These are phyloP conservation scores for Scopus umbretta DNA, from an alignment of 2,113 vertebrate genomes.

Conservation along the genomic window DNA sequence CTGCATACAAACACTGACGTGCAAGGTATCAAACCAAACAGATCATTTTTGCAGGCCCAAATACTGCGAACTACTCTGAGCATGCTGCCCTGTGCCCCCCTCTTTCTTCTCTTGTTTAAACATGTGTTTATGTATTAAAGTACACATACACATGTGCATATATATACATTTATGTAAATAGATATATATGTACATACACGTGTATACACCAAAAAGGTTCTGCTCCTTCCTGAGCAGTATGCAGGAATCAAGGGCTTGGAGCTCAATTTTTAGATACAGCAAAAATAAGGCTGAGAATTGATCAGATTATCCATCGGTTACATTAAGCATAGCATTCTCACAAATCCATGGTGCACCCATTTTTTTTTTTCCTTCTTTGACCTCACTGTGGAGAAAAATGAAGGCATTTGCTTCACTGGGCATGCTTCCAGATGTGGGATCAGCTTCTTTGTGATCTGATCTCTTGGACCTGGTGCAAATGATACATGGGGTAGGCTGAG, in stretches of 20 bases:
- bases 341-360: neutral
- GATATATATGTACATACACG: neutral
- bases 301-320: neutral
- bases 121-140: fast-evolving
- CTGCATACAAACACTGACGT: neutral
- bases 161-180: too few species aligned
- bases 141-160: too few species aligned
- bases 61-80: neutral
- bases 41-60: neutral
- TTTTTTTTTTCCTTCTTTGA: neutral
- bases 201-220: neutral
- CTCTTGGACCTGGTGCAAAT: neutral
- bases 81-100: neutral
- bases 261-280: neutral
- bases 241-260: neutral
- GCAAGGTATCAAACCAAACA: neutral
- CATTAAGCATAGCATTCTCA: neutral
- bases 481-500: neutral
- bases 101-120: neutral
- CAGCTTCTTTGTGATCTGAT: neutral
- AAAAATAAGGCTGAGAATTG: neutral
- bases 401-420: neutral
- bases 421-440: neutral
- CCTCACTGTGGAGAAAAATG: neutral
- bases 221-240: neutral